Evolutionary conservation across 2,888 invertebrate species (phyloP), one percentile per base, ranked within the genome.

Genomic region (Euproctis similis): DNA sequence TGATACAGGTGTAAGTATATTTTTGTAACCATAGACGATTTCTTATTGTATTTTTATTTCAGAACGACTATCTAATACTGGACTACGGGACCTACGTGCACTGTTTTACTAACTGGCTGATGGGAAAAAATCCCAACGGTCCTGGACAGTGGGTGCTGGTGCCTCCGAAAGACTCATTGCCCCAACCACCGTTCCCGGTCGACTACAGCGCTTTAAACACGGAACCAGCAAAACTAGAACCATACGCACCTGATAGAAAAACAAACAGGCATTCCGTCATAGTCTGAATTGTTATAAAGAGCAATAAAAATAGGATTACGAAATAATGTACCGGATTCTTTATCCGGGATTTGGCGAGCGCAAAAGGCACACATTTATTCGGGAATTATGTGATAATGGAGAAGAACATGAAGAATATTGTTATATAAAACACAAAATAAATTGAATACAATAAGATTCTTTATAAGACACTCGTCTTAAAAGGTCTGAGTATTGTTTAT

Each of bases 121-220:
- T 92, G 66, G 92, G 90, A 3, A 87, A 90, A 58, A 89, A 89
- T 51, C 92, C 92, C 3, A 91, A 92, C 58, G 92, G 92, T 1
- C 91, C 91, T 0, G 92, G 92, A 1, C 91, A 92, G 52, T 91
- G 89, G 85, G 86, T 92, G 25, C 86, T 92, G 14, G 91, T 91
- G 9, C 87, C 88, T 4, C 81, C 88, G 1, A 86, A 86, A 44
- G 85, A 77, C 42, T 71, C 86, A 11, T 61, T 85, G 7, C 86
- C 85, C 1, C 78, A 85, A 28, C 87, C 87, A 1, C 87, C 88
- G 7, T 92, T 91, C 59, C 92, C 92, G 2, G 89, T 92, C 28
- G 92, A 92, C 78, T 92, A 92, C 71, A 90, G 90, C 53, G 91
- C 91, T 12, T 80, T 92, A 40, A 91, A 90, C 72, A 88, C 90